Evolutionary conservation across 1,140 invertebrate genomes (phyloP).

Genomic region (Drosophila ambigua): DNA sequence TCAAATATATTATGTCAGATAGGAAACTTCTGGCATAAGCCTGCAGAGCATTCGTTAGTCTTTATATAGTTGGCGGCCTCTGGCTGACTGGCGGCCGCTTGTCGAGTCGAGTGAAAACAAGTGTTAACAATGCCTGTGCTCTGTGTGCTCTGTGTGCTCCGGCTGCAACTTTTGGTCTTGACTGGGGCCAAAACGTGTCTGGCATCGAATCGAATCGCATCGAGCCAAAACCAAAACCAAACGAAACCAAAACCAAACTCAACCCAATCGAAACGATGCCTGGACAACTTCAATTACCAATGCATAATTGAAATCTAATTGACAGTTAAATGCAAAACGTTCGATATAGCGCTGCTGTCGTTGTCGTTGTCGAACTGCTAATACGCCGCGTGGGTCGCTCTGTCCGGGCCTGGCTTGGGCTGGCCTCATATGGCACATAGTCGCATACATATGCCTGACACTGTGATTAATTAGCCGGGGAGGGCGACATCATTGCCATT

Average conservation of each 20-base stretch:
- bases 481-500: conserved; percentile 39
- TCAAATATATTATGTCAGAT: too few species aligned
- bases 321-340: conserved; percentile 74
- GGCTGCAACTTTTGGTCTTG: conserved; percentile 52
- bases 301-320: conserved; percentile 82
- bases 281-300: conserved; percentile 66
- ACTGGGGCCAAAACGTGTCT: conserved; percentile 67
- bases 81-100: conserved; percentile 12
- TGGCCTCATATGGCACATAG: conserved; percentile 56
- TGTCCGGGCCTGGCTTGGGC: neutral
- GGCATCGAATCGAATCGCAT: conserved; percentile 48
- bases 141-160: conserved; percentile 34
- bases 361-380: conserved; percentile 58
- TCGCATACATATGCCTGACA: conserved; percentile 62
- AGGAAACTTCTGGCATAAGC: too few species aligned
- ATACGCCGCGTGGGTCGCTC: conserved; percentile 64
- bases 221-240: neutral
- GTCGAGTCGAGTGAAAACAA: conserved; percentile 48
- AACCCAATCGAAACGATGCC: conserved; percentile 37
- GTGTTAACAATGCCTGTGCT: conserved; percentile 55
- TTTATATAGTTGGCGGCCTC: conserved; percentile 3
- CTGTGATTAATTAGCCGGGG: conserved; percentile 72
- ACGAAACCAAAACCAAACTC: too few species aligned
- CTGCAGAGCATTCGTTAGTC: conserved; percentile 12
- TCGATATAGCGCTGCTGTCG: conserved; percentile 29